These are phyloP conservation scores for Eciton burchellii DNA, from an alignment of 1,140 invertebrate genomes.

Conservation along the genomic window DNA sequence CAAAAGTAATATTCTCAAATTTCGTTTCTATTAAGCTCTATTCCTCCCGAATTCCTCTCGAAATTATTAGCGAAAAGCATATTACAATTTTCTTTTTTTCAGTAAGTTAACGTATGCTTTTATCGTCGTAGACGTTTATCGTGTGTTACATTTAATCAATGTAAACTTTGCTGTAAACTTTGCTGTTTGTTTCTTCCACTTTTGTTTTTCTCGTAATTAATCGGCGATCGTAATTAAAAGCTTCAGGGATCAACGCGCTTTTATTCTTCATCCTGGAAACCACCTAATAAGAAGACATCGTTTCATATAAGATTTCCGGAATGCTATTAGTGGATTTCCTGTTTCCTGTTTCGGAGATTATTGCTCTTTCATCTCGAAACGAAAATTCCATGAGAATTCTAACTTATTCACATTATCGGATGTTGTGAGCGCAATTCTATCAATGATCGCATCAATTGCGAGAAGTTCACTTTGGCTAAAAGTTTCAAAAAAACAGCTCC, in stretches of 20 bases:
- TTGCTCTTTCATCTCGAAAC: constrained; percentile 15
- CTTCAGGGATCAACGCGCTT: constrained; percentile 36
- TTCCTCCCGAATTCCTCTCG: not conserved
- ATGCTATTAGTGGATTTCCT: constrained; percentile 33
- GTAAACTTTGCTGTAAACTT: too few relatives aligned
- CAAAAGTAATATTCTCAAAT: constrained; percentile 22
- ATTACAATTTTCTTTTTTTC: not conserved
- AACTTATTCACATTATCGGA: not conserved
- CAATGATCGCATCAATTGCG: not conserved
- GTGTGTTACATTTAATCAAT: constrained; percentile 26
- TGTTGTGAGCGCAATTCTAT: constrained; percentile 3
- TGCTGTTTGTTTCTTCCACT: constrained; percentile 25
- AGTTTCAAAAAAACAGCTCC: not conserved
- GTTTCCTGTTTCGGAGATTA: constrained; percentile 8
- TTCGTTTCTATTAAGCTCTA: constrained; percentile 1
- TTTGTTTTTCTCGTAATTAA: constrained; percentile 34
- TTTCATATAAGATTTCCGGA: constrained; percentile 38
- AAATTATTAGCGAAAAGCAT: not conserved
- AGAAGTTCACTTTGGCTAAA: not conserved
- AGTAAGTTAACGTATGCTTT: not conserved
- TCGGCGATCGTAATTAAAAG: constrained; percentile 34
- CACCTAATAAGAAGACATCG: not conserved
- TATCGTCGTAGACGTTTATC: constrained; percentile 24
- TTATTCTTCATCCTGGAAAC: not conserved
- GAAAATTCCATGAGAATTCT: not conserved